Evolutionary conservation across 2,797 vertebrate species (phyloP), one percentile per base, ranked within the genome.

Genomic region (Lacerta bilineata): DNA sequence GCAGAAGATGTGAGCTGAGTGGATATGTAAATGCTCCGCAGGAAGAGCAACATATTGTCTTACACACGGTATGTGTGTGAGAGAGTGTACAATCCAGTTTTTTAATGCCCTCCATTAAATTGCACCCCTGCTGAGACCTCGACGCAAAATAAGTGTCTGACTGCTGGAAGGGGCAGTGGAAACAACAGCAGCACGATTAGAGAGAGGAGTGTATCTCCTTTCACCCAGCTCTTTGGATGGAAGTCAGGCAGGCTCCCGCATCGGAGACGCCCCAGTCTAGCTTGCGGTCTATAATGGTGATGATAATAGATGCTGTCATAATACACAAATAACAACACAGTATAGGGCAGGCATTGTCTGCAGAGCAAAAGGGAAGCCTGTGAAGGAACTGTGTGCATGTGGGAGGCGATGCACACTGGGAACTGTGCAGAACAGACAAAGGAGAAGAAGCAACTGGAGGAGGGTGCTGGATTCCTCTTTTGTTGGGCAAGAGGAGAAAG

Each of bases 221-320:
- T 39, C 41, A 5, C 6, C 9, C 10, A 3, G 75, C 36, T 3
- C 59, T 46, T 46, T n/a, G 72, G 4, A 69, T 13, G 43, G 36
- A 76, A 55, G 55, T 39, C 41, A 11, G 55, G 76, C 29, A 20
- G n/a, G n/a, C 85, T 69, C 43, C 9, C 5, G 76, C 29, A 46
- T 46, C 6, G 36, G 66, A 72, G 46, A 86, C 39, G 43, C 66
- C 66, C 64, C 20, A 39, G 13, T 29, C 76, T 80, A 5, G 85
- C 85, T 80, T 36, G 43, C 29, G 76, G 85, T 43, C 33, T n/a
- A 68, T 59, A 80, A 86, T 79, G 64, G 68, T 86, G 85, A 86
- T 46, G 85, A 39, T 86, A 80, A 86, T 79, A 29, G 43, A 71
- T 55, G 6, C 23, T 86, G 85, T 71, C 85, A 80, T 25, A 59